Evolutionary conservation across 2,113 vertebrate species (phyloP), one percentile per base, ranked within the genome.

Genomic region (Alectura lathami): DNA sequence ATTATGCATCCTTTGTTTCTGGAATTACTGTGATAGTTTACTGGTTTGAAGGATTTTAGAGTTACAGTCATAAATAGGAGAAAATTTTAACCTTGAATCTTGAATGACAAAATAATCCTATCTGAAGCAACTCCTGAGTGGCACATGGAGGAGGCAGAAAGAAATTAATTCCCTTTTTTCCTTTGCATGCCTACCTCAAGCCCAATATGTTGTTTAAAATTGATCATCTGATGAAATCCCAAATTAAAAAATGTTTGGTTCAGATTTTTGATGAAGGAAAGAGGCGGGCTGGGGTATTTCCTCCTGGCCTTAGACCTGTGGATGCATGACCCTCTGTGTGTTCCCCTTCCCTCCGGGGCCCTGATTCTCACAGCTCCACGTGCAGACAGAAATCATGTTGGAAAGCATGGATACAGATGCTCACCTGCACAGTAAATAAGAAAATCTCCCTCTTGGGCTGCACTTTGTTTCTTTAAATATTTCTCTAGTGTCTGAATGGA

Each of bases 81-180:
- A 34, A 96, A 95, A 96, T 88, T 85, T 91, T 96, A 95, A 97
- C 91, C 89, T 97, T 96, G 81, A 94, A 95, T 95, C 79, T 66
- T 86, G 84, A 97, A 91, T 88, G 91, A 83, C 81, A 96, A 91
- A 96, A 92, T 91, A 95, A 96, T 96, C 93, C 51, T 96, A 32
- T 97, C 82, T 94, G 73, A 97, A 96, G 80, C 88, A 92, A 75
- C 67, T 75, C 76, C 91, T 93, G 82, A 95, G 79, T 78, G 88
- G 81, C 92, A 89, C 60, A 69, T 38, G 38, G 83, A 94, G 23
- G 32, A 85, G 86, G 86, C 85, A 72, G 36, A 87, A 86, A 89
- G 17, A 78, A 94, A 85, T 92, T 68, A 90, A 95, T 51, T 93
- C 93, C 17, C 6, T 74, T 96, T 73, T 56, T 87, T 78, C 75